Evolutionary conservation across 1,140 invertebrate species (phyloP).

Genomic region (Pseudomyrmex dendroicus): DNA sequence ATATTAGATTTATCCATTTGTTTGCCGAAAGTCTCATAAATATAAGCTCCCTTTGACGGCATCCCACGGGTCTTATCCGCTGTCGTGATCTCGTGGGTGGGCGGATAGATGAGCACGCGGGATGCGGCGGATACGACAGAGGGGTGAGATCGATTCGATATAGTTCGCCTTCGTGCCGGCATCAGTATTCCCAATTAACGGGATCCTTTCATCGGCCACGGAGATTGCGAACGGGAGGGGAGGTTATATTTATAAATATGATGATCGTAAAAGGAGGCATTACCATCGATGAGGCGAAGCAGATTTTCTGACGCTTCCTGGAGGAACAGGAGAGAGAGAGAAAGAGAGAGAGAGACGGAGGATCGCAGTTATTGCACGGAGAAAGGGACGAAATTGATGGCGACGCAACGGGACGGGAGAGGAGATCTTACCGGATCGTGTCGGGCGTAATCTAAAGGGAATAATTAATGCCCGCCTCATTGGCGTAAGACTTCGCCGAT

Average conservation of each 20-base stretch:
- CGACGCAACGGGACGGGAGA: constrained; percentile 53
- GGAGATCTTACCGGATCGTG: constrained; percentile 69
- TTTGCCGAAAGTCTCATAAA: constrained; percentile 85
- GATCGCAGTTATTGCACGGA: constrained; percentile 54
- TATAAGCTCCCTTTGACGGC: constrained; percentile 85
- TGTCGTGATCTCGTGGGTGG: constrained; percentile 79
- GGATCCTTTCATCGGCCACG: constrained; percentile 79
- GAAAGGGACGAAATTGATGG: constrained; percentile 71
- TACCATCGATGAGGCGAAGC: constrained; percentile 70
- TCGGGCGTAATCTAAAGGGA: constrained; percentile 73
- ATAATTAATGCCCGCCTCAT: constrained; percentile 73
- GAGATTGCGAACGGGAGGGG: constrained; percentile 57
- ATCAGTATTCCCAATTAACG: constrained; percentile 85
- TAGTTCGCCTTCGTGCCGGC: constrained; percentile 76
- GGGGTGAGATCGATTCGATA: constrained; percentile 79
- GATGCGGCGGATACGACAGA: constrained; percentile 48
- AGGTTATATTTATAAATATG: constrained; percentile 79
- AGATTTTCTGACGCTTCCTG: constrained; percentile 60
- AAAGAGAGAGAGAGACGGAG: constrained; percentile 14
- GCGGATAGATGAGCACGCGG: constrained; percentile 67
- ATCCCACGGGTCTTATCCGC: constrained; percentile 82
- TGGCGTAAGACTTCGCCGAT: constrained; percentile 60
- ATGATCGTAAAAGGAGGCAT: constrained; percentile 76
- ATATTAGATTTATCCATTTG: constrained; percentile 86
- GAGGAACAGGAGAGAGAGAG: constrained; percentile 1